These are phyloP conservation scores for Nibea coibor DNA, from an alignment of 2,113 vertebrate genomes.

Conservation along the genomic window DNA sequence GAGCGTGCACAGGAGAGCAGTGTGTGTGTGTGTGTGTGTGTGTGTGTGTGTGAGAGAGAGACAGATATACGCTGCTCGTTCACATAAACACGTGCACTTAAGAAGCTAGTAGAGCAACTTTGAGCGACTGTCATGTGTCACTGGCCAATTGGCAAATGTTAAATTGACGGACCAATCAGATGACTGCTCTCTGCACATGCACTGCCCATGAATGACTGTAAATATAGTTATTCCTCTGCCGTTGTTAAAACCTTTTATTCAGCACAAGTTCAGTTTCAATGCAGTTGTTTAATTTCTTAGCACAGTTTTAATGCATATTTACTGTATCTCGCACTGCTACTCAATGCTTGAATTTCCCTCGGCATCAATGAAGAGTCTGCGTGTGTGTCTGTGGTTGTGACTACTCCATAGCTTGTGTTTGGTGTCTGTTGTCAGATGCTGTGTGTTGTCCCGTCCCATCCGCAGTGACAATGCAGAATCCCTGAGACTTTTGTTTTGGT, in stretches of 20 bases:
- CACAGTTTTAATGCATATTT: too few relatives aligned
- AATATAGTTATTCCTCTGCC: too few relatives aligned
- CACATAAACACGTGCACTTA: neutral
- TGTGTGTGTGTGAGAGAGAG: neutral
- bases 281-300: too few relatives aligned
- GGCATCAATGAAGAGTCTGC: too few relatives aligned
- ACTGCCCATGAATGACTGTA: neutral
- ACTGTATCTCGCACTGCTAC: too few relatives aligned
- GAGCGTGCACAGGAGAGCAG: fast-evolving
- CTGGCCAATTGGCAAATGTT: conserved; percentile 1
- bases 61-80: neutral
- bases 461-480: neutral
- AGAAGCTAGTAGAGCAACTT: conserved; percentile 19
- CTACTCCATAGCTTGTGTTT: neutral
- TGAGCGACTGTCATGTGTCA: conserved; percentile 3
- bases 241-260: neutral
- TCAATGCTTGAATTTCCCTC: too few relatives aligned
- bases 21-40: too few relatives aligned
- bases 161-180: conserved; percentile 41
- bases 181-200: neutral
- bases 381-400: neutral
- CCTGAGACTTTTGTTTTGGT: neutral
- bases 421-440: neutral
- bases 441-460: neutral
- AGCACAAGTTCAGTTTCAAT: too few relatives aligned